phyloP scores from a whole-genome alignment of 1,140 invertebrate species.

The Bilobella aurantiaca region DNA sequence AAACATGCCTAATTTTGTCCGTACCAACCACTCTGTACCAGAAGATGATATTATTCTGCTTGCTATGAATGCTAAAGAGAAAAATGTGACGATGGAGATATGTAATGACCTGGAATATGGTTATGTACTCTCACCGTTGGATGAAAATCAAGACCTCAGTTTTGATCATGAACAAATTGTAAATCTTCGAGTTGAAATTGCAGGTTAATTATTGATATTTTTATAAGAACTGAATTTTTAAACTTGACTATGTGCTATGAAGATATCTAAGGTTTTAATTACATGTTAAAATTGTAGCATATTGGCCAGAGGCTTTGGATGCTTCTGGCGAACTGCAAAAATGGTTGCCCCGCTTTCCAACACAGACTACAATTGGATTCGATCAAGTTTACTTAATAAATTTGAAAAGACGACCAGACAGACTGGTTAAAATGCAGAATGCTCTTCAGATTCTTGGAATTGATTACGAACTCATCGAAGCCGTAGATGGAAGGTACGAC shows the following conservation, averaged over 20 bases:
- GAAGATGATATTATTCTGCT: slow-evolving; percentile 91
- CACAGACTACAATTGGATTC: slow-evolving; percentile 55
- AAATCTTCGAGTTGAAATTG: slow-evolving; percentile 65
- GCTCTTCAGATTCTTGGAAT: slow-evolving; percentile 72
- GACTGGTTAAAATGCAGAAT: slow-evolving; percentile 62
- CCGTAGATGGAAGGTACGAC: slow-evolving; percentile 76
- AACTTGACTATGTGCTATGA: too few relatives aligned
- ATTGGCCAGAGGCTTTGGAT: slow-evolving; percentile 38
- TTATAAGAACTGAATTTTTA: too few relatives aligned
- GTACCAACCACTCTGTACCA: slow-evolving; percentile 42
- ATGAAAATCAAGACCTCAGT: slow-evolving; percentile 52
- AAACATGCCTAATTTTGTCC: slow-evolving; percentile 52
- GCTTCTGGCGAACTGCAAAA: slow-evolving; percentile 48
- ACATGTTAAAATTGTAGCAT: slow-evolving; percentile 29
- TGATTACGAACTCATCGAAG: slow-evolving; percentile 58
- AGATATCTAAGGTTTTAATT: not conserved
- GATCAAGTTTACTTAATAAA: slow-evolving; percentile 86
- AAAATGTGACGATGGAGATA: slow-evolving; percentile 59
- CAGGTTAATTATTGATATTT: too few relatives aligned
- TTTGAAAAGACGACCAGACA: slow-evolving; percentile 64
- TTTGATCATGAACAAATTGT: slow-evolving; percentile 60
- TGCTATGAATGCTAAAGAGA: slow-evolving; percentile 67
- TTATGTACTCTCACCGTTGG: slow-evolving; percentile 68
- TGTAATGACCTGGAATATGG: slow-evolving; percentile 76
- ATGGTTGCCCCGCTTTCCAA: slow-evolving; percentile 41